phyloP scores from a whole-genome alignment of 2,797 vertebrate species.

The Eutrigla gurnardus region DNA sequence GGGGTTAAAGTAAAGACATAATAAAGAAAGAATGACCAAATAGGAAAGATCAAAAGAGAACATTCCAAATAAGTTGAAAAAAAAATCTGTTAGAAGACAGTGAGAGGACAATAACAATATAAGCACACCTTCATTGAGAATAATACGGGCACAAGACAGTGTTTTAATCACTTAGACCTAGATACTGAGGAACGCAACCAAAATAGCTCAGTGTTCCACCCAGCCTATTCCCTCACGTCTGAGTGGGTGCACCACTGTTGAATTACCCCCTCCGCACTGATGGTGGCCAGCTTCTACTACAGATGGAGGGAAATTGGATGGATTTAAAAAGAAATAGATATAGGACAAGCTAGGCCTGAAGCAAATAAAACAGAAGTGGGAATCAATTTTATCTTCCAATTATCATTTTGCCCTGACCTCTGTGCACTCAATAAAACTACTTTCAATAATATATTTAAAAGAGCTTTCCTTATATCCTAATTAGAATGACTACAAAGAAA shows the following conservation, averaged over 20 bases:
- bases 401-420: slow-evolving; percentile 81
- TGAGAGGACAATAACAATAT: slow-evolving; percentile 31
- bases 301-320: slow-evolving; percentile 76
- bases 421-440: slow-evolving; percentile 73
- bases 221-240: slow-evolving; percentile 78
- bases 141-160: slow-evolving; percentile 63
- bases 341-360: slow-evolving; percentile 83
- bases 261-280: slow-evolving; percentile 82
- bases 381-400: slow-evolving; percentile 83
- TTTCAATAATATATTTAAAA: slow-evolving; percentile 72
- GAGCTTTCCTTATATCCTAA: slow-evolving; percentile 60
- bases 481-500: slow-evolving; percentile 53
- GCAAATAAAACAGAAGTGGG: slow-evolving; percentile 78
- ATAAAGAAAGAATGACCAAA: not conserved
- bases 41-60: not conserved
- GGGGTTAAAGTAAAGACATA: not conserved
- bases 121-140: slow-evolving; percentile 71
- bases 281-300: slow-evolving; percentile 76
- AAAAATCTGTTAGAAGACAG: slow-evolving; percentile 2
- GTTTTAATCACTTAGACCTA: slow-evolving; percentile 88
- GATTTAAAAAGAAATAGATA: slow-evolving; percentile 79
- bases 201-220: slow-evolving; percentile 82
- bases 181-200: slow-evolving; percentile 77
- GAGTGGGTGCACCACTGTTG: slow-evolving; percentile 74
- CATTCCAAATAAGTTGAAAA: not conserved